Conservation (phyloP, 2,888 invertebrate genomes). For the Orchesella flavescens region DNA sequence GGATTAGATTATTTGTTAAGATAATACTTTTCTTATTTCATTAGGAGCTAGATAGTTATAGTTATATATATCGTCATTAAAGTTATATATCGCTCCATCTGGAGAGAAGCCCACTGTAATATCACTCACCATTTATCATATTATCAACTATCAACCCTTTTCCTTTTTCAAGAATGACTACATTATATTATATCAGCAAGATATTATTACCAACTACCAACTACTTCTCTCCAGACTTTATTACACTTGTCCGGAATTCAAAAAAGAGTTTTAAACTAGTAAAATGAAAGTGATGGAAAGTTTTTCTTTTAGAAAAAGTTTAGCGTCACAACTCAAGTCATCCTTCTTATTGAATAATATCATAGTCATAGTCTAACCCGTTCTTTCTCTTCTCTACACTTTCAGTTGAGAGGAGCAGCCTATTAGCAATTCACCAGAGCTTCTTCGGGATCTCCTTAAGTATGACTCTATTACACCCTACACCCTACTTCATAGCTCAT, state of each 20-base stretch:
- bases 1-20: too few relatives aligned
- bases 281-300: not conserved
- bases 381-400: not conserved
- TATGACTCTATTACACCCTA: not conserved
- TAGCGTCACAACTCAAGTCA: not conserved
- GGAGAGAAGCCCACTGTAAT: too few relatives aligned
- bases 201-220: not conserved
- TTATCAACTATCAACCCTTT: not conserved
- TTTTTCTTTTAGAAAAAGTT: not conserved
- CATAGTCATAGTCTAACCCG: not conserved
- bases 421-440: not conserved
- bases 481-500: too few relatives aligned
- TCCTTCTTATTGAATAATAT: too few relatives aligned
- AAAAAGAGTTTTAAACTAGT: constrained; percentile 8
- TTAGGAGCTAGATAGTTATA: too few relatives aligned
- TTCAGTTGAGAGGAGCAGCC: not conserved
- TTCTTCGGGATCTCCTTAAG: not conserved
- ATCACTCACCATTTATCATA: not conserved
- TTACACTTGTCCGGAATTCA: constrained; percentile 27
- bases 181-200: constrained; percentile 5
- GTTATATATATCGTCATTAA: constrained; percentile 1
- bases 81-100: too few relatives aligned
- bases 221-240: not conserved
- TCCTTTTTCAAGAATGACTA: not conserved
- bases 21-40: too few relatives aligned